These are phyloP conservation scores for Nysson spinosus DNA, from an alignment of 2,888 invertebrate genomes.

Conservation along the genomic window DNA sequence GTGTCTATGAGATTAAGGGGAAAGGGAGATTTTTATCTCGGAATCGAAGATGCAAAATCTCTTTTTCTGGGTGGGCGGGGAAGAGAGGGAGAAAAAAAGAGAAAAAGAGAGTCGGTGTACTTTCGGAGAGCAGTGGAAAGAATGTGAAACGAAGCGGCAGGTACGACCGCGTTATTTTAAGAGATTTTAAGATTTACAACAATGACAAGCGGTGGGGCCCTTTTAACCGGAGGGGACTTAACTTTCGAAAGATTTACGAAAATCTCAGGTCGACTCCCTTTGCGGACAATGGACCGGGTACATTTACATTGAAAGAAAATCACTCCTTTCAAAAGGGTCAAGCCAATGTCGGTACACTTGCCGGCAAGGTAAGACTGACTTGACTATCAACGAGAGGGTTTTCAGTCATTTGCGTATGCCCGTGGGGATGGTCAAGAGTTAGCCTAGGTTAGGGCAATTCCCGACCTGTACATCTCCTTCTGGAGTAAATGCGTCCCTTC, in stretches of 20 bases:
- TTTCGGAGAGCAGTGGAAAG: too few relatives aligned
- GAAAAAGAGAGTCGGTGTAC: conserved; percentile 29
- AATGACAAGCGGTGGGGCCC: conserved; percentile 42
- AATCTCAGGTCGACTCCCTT: conserved; percentile 37
- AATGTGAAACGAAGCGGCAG: conserved; percentile 33
- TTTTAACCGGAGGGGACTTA: conserved; percentile 41
- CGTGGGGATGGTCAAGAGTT: conserved; percentile 47
- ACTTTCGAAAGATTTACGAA: conserved; percentile 51
- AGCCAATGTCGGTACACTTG: conserved; percentile 12
- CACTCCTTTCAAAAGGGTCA: conserved; percentile 39
- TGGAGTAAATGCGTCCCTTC: conserved; percentile 33
- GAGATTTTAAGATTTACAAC: conserved; percentile 70
- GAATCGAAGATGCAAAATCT: conserved; percentile 58
- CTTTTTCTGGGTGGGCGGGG: neutral
- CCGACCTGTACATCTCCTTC: conserved; percentile 33
- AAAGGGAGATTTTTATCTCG: conserved; percentile 40
- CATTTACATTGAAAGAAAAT: conserved; percentile 57
- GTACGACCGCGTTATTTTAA: conserved; percentile 67
- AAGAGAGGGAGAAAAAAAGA: neutral
- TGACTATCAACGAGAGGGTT: conserved; percentile 1
- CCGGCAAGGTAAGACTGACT: conserved; percentile 11
- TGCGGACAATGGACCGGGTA: conserved; percentile 33
- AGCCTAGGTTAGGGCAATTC: conserved; percentile 37
- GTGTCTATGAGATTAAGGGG: neutral
- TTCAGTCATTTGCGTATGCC: conserved; percentile 41